Evolutionary conservation across 2,113 vertebrate species (phyloP).

Genomic region (Corydoras sp.): DNA sequence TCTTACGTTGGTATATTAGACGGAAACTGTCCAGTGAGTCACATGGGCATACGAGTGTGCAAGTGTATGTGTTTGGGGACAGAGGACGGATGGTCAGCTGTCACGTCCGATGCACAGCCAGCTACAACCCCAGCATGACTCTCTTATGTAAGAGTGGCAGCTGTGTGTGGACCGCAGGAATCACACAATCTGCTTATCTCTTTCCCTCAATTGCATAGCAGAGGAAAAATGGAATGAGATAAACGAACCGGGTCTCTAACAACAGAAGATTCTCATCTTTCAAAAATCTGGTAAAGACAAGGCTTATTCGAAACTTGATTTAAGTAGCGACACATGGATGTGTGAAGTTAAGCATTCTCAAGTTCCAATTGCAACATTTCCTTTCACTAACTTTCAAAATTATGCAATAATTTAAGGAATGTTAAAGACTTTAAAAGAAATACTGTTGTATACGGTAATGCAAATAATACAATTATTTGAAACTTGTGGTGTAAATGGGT

Average conservation of each 20-base stretch:
- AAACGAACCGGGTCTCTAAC: constrained; percentile 4
- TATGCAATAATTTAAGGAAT: too few species aligned
- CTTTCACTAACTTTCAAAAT: too few species aligned
- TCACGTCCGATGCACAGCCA: constrained; percentile 52
- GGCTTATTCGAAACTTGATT: too few species aligned
- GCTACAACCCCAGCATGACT: constrained; percentile 19
- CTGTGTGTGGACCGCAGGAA: constrained; percentile 26
- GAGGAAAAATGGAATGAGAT: neutral
- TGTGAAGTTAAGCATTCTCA: too few species aligned
- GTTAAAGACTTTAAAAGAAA: too few species aligned
- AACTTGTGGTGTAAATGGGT: too few species aligned
- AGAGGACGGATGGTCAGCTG: constrained; percentile 56
- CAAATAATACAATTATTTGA: too few species aligned
- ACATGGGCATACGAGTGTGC: constrained; percentile 5
- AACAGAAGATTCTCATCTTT: neutral
- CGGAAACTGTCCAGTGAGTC: neutral
- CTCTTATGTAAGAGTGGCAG: constrained; percentile 42
- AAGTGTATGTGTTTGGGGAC: constrained; percentile 32
- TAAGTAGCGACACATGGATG: neutral
- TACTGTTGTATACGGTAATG: too few species aligned
- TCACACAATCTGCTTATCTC: constrained; percentile 15
- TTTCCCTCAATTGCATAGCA: neutral
- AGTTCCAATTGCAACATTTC: too few species aligned
- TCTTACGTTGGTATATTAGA: constrained; percentile 15
- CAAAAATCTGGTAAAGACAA: too few species aligned